phyloP scores from a whole-genome alignment of 2,113 vertebrate species.

The Hemiscyllium ocellatum region DNA sequence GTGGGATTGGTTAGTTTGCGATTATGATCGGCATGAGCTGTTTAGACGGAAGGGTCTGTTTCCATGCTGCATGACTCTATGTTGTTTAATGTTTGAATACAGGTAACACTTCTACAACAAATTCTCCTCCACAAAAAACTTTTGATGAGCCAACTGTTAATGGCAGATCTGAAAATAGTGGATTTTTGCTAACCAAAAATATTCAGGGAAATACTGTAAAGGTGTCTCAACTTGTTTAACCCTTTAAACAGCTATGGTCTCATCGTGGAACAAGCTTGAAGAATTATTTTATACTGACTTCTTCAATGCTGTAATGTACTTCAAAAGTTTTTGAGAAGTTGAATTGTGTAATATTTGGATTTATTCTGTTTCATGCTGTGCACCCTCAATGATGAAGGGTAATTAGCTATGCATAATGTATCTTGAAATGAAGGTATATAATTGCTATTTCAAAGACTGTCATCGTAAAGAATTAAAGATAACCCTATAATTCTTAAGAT shows the following conservation, averaged over 20 bases:
- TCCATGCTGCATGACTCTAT: no score
- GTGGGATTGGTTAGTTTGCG: no score
- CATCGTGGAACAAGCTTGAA: background rate
- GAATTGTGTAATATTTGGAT: background rate
- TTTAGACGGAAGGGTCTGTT: no score
- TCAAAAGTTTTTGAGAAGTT: background rate
- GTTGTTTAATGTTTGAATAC: no score
- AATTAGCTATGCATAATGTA: background rate
- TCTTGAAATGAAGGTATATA: constrained; percentile 11
- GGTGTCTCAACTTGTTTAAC: background rate
- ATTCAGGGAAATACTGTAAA: background rate
- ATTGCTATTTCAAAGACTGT: background rate
- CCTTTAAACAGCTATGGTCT: background rate
- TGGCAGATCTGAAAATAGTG: background rate
- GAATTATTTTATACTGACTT: background rate
- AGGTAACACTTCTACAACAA: no score
- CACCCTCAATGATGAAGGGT: background rate
- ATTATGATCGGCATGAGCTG: no score
- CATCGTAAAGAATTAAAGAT: background rate
- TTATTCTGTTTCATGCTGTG: background rate
- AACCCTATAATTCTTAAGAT: background rate
- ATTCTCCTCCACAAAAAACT: background rate
- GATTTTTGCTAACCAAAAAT: background rate
- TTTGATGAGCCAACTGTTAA: background rate
- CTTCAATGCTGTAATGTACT: background rate